Percentiles rank a stretch among this genome's conserved stretches.
phyloP scores from a whole-genome alignment of 1,140 invertebrate species.

The Megathymus violae region DNA sequence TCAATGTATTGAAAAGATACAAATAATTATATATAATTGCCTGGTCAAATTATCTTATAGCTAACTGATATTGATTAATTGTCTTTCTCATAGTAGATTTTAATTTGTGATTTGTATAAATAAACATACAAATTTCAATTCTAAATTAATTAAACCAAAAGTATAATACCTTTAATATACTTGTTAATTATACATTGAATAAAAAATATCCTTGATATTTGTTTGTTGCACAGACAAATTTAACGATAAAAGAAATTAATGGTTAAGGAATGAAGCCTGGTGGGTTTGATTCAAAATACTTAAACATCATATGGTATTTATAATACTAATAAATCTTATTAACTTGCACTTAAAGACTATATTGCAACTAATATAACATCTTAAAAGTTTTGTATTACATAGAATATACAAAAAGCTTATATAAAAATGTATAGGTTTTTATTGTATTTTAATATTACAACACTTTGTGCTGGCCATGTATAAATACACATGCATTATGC shows the following conservation, averaged over 20 bases:
- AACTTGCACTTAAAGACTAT: conserved; percentile 11
- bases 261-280: conserved; percentile 40
- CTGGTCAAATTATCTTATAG: background rate
- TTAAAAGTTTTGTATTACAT: conserved; percentile 19
- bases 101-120: background rate
- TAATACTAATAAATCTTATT: conserved; percentile 8
- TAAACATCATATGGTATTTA: conserved; percentile 13
- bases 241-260: conserved; percentile 29
- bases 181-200: conserved; percentile 28
- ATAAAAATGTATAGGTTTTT: conserved; percentile 30
- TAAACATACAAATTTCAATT: background rate
- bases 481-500: conserved; percentile 45
- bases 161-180: conserved; percentile 16
- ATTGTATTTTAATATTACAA: conserved; percentile 43
- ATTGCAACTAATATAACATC: conserved; percentile 30
- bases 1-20: too few species aligned
- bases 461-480: conserved; percentile 71
- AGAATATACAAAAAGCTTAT: conserved; percentile 51
- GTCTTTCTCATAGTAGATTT: too few species aligned
- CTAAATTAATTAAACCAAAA: too few species aligned
- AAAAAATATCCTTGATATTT: background rate
- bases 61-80: too few species aligned
- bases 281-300: conserved; percentile 42
- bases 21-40: too few species aligned
- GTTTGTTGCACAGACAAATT: background rate